phyloP scores from a whole-genome alignment of 2,888 invertebrate genomes.

The Sthenelais limicola region DNA sequence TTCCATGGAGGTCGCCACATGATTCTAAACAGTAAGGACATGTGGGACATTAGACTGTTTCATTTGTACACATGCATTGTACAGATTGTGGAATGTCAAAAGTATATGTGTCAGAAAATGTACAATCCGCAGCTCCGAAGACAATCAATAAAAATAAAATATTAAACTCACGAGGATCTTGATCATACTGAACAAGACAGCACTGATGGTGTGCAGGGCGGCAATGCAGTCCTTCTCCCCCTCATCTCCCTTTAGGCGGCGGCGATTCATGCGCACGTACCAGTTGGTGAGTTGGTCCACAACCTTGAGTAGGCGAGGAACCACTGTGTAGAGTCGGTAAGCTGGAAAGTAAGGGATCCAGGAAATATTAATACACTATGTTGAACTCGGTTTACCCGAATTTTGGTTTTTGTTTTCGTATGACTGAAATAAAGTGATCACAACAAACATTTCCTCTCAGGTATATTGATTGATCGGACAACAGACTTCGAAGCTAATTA shows the following conservation, averaged over 20 bases:
- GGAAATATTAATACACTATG: not conserved
- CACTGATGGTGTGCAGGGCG: constrained; percentile 90
- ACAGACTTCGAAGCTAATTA: too few relatives aligned
- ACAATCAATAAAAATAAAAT: too few relatives aligned
- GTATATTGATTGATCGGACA: too few relatives aligned
- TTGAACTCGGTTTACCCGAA: too few relatives aligned
- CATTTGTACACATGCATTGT: too few relatives aligned
- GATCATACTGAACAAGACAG: constrained; percentile 89
- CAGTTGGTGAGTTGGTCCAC: constrained; percentile 98
- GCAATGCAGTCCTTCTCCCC: constrained; percentile 85
- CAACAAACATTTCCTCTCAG: too few relatives aligned
- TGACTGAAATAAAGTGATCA: too few relatives aligned
- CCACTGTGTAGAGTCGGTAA: constrained; percentile 95
- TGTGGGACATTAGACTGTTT: too few relatives aligned
- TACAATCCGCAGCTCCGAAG: too few relatives aligned
- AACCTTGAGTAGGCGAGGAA: constrained; percentile 93
- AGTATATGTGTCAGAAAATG: too few relatives aligned
- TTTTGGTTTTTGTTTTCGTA: too few relatives aligned
- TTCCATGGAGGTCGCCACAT: not conserved
- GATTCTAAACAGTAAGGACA: not conserved
- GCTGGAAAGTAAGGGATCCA: constrained; percentile 73
- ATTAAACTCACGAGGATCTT: constrained; percentile 81
- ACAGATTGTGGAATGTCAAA: too few relatives aligned
- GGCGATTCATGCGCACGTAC: constrained; percentile 98
- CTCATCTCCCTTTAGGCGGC: constrained; percentile 88